Evolutionary conservation across 92 coral and sea anemone genomes (phyloP), one percentile per base, ranked within the genome.

Genomic region (Epizoanthus ramosus): DNA sequence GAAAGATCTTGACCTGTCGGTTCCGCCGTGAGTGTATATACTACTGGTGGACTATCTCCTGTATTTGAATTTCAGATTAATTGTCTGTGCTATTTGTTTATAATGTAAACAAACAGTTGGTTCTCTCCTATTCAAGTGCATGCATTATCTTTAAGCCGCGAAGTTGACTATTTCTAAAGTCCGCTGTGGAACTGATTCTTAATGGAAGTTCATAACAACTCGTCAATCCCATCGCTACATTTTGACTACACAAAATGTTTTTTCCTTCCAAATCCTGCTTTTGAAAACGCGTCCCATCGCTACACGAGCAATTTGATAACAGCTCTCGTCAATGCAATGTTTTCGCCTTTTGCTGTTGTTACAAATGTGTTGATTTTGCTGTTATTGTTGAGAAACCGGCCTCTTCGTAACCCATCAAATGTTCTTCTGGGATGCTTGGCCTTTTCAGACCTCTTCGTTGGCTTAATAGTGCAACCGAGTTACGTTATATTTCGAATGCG

Each of bases 361-460:
- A 88, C 94, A 7, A 93, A 93, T 79, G 41, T 86, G 6, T 18
- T 93, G 37, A 74, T 88, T 31, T 80, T 85, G 39, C 31, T 70
- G 43, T 91, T 91, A 50, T 69, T 93, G 31, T 68, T 81, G 79
- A 67, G 79, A 71, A 76, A 63, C 10, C 92, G 90, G 7, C 69
- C 81, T 15, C 85, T 93, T 7, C 80, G 94, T 4, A 83, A 81
- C 4, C 92, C 97, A 2, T 90, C 97, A 16, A 85, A 88, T 33
- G 60, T 93, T 53, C 64, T 93, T n/a, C 86, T 93, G 1, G 94
- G 90, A 16, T 90, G 94, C 81, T 74, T 93, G 3, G 97, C 97
- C 3, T 47, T 88, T 45, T 93, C 94, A n/a, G 97, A 93, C 25
- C 19, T 90, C 10, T 79, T 86, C 4, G 92, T 93, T 43, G 87